phyloP scores from a whole-genome alignment of 2,113 vertebrate species.

The Spilogale gracilis region DNA sequence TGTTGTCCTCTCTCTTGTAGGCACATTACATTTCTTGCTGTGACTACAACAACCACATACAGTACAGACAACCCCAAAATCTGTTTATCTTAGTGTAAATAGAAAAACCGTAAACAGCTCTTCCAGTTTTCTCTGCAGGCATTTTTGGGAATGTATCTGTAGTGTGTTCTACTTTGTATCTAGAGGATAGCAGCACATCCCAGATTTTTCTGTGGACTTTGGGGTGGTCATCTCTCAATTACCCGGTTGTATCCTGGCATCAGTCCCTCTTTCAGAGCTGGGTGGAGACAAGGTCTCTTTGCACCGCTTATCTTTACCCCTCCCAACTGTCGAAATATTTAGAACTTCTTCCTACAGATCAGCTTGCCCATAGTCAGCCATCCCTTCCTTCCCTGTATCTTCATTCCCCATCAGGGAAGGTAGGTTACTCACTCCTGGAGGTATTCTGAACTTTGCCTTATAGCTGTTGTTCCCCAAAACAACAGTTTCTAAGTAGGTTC shows the following conservation, averaged over 20 bases:
- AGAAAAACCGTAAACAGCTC: slow-evolving; percentile 56
- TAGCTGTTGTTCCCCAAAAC: not conserved
- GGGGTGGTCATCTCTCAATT: slow-evolving; percentile 33
- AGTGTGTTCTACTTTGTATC: slow-evolving; percentile 26
- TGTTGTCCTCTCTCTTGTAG: not conserved
- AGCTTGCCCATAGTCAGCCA: not conserved
- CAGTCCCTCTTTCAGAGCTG: not conserved
- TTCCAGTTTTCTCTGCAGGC: slow-evolving; percentile 60
- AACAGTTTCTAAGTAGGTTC: not conserved
- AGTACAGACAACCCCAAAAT: slow-evolving; percentile 78
- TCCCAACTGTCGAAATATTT: not conserved
- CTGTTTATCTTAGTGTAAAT: slow-evolving; percentile 73
- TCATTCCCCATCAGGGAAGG: not conserved
- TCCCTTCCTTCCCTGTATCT: not conserved
- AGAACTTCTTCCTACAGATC: not conserved
- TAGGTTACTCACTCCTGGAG: not conserved
- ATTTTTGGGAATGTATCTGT: slow-evolving; percentile 56
- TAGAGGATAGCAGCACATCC: slow-evolving; percentile 21
- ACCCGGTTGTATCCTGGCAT: not conserved
- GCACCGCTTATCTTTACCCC: not conserved
- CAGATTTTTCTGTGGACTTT: slow-evolving; percentile 5
- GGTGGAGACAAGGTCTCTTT: not conserved
- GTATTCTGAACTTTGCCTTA: not conserved
- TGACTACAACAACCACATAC: slow-evolving; percentile 66
- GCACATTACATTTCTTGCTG: slow-evolving; percentile 70